phyloP scores from a whole-genome alignment of 2,888 invertebrate species.

The Mechanitis messenoides region DNA sequence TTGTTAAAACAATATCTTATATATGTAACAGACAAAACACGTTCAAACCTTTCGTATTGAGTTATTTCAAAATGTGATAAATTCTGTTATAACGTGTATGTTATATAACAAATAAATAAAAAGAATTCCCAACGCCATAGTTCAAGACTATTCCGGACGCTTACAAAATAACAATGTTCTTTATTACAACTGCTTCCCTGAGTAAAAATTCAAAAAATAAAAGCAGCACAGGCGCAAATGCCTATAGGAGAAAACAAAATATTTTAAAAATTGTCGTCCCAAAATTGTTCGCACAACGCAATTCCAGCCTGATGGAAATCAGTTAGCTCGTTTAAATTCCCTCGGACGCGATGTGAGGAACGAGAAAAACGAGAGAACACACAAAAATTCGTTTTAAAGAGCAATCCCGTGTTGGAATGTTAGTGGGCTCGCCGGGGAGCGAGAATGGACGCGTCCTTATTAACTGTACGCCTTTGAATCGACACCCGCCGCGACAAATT shows the following conservation, averaged over 20 bases:
- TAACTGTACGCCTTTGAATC: slow-evolving; percentile 57
- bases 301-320: slow-evolving; percentile 52
- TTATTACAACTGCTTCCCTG: slow-evolving; percentile 21
- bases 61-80: too few relatives aligned
- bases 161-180: slow-evolving; percentile 8
- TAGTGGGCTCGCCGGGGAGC: slow-evolving; percentile 48
- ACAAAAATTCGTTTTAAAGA: slow-evolving; percentile 58
- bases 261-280: slow-evolving; percentile 43
- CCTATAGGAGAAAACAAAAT: slow-evolving; percentile 33
- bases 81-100: too few relatives aligned
- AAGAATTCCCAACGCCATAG: neutral
- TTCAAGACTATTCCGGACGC: neutral
- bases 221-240: slow-evolving; percentile 35
- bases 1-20: too few relatives aligned
- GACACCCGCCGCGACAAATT: slow-evolving; percentile 48
- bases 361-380: slow-evolving; percentile 58
- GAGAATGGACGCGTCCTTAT: slow-evolving; percentile 59
- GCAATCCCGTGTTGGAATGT: slow-evolving; percentile 70
- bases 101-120: too few relatives aligned
- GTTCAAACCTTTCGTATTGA: too few relatives aligned
- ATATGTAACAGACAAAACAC: too few relatives aligned
- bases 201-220: slow-evolving; percentile 39
- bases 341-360: slow-evolving; percentile 61
- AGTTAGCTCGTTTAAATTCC: slow-evolving; percentile 65
- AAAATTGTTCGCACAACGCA: slow-evolving; percentile 46